Percentiles rank a stretch among this genome's conserved stretches.
These are phyloP conservation scores for Unio pictorum DNA, from an alignment of 2,888 invertebrate genomes.

Conservation along the genomic window DNA sequence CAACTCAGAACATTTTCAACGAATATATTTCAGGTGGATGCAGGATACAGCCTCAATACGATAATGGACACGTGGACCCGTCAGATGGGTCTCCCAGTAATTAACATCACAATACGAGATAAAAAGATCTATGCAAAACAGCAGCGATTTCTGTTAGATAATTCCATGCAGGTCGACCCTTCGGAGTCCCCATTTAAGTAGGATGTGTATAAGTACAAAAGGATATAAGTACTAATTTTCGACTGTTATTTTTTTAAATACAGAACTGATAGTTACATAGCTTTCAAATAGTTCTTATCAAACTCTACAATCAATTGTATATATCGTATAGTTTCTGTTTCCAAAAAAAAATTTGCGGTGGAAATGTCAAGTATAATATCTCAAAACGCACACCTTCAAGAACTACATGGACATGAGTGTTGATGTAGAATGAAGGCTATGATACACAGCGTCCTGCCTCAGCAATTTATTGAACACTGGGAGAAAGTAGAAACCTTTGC, in stretches of 20 bases:
- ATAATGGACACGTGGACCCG: slow-evolving; percentile 70
- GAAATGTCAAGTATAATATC: no score
- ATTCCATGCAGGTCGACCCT: slow-evolving; percentile 31
- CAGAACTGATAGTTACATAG: background rate
- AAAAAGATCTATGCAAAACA: slow-evolving; percentile 51
- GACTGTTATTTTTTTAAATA: background rate
- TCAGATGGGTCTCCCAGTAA: slow-evolving; percentile 68
- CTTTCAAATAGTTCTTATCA: no score
- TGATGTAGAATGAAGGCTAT: no score
- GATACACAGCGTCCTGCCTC: no score
- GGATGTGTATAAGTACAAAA: background rate
- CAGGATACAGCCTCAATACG: slow-evolving; percentile 49
- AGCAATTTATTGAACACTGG: no score
- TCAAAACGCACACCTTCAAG: no score
- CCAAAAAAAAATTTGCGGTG: no score
- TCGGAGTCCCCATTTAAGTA: slow-evolving; percentile 52
- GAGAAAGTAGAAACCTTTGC: no score
- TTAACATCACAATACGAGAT: slow-evolving; percentile 49
- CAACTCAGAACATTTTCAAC: no score
- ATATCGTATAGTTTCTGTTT: no score
- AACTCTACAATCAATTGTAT: no score
- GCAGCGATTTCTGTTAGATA: slow-evolving; percentile 57
- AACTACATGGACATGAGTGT: no score
- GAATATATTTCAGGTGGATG: slow-evolving; percentile 34
- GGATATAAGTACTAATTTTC: background rate